Base-by-base conservation (phyloP, 2,113 vertebrate genomes). In the Hemichromis elongatus region DNA sequence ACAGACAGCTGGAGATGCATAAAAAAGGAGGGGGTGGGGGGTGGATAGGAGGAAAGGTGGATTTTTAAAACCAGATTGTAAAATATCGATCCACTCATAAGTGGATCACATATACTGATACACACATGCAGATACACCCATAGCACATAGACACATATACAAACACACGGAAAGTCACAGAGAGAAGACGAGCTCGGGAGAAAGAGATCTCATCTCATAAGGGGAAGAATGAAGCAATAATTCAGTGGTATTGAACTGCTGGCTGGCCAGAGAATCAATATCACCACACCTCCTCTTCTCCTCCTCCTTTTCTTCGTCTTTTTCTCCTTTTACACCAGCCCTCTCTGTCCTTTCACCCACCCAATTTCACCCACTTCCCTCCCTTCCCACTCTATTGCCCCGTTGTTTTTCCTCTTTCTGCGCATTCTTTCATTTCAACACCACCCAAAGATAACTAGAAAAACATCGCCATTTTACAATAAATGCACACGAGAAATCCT, bases 191-290 rank as follows among this genome's bases (percentile, higher is more conserved):
- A 88, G 84, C 55, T 33, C 5, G 28, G 52, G 82, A 93, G 90
- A 94, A 92, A 91, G 82, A 93, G 90, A 93, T 98, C 97, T 98
- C 98, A 96, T 98, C 97, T 98, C 97, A 98, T 97, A 97, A 98
- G 97, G 97, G 92, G 97, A 98, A 97, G 98, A 98, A 98, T 98
- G 97, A 98, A 98, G 98, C 98, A 97, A 98, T 98, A 98, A 98
- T 98, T 98, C 97, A 97, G 97, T 96, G 94, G 94, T 98, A 99
- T 99, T 95, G 98, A 98, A 95, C 97, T 96, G 93, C 92, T 93
- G 94, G 96, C 97, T 96, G 96, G 96, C 96, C 96, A 95, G 95
- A 80, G 94, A 97, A 99, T 99, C 96, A 96, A 98, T 99, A 87
- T n/a, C 85, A 92, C 77, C 90, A 90, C 93, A 94, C 91, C 91